Evolutionary conservation across 2,888 invertebrate genomes (phyloP).

Genomic region (Polia nebulosa): DNA sequence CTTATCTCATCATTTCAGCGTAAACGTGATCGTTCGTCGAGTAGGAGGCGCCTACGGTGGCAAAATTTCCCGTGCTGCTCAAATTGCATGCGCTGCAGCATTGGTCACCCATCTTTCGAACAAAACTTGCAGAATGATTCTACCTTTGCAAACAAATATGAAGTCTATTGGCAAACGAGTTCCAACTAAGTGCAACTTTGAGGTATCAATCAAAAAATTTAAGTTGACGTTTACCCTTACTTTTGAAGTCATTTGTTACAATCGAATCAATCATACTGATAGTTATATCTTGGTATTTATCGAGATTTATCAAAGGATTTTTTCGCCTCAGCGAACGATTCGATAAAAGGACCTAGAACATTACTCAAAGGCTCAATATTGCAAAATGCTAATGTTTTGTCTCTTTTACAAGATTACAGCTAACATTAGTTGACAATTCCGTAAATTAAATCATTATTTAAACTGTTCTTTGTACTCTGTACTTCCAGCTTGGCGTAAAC

Average conservation of each 20-base stretch:
- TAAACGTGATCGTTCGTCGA: conserved; percentile 91
- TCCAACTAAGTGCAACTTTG: conserved; percentile 88
- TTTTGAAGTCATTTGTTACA: neutral
- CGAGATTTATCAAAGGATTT: neutral
- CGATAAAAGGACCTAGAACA: neutral
- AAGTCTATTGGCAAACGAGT: conserved; percentile 90
- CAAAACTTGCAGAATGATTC: conserved; percentile 92
- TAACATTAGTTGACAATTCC: neutral
- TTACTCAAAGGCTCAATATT: neutral
- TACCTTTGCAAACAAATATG: conserved; percentile 92
- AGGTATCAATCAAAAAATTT: conserved; percentile 82
- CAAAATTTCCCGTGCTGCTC: conserved; percentile 92
- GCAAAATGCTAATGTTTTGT: neutral
- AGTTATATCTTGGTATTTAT: neutral
- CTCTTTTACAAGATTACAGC: neutral
- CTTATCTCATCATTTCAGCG: conserved; percentile 80
- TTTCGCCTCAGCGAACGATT: neutral
- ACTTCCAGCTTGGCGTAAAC: conserved; percentile 83
- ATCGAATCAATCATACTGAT: neutral
- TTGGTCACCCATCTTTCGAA: conserved; percentile 91
- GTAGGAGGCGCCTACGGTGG: conserved; percentile 92
- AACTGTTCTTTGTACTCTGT: neutral
- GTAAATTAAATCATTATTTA: neutral
- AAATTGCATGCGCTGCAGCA: conserved; percentile 80
- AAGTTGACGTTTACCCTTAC: neutral